phyloP scores from a whole-genome alignment of 2,888 invertebrate genomes.

The Lysandra bellargus region DNA sequence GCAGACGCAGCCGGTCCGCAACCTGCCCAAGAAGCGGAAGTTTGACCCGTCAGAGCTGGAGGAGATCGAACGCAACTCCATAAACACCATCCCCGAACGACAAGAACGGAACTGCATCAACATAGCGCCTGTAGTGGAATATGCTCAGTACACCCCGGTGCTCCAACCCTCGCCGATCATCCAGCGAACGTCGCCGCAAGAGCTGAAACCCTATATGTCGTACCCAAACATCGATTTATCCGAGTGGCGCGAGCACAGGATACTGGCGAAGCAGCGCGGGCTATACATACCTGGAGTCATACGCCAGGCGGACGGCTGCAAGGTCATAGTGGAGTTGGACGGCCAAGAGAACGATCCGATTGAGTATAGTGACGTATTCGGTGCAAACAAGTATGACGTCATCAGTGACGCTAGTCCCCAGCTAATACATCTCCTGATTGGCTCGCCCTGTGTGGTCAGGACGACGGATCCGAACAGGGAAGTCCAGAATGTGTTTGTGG shows the following conservation, averaged over 20 bases:
- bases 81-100: conserved; percentile 58
- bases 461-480: conserved; percentile 81
- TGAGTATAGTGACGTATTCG: conserved; percentile 88
- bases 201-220: conserved; percentile 69
- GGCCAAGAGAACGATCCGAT: conserved; percentile 85
- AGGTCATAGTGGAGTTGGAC: conserved; percentile 91
- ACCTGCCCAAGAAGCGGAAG: conserved; percentile 96
- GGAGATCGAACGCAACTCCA: conserved; percentile 81
- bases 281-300: conserved; percentile 94
- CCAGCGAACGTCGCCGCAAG: conserved; percentile 79
- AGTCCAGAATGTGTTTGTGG: conserved; percentile 88
- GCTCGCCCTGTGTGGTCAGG: conserved; percentile 90
- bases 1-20: conserved; percentile 81
- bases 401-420: conserved; percentile 96
- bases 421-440: conserved; percentile 88
- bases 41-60: conserved; percentile 90
- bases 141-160: conserved; percentile 46
- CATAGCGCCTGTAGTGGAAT: conserved; percentile 55
- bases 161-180: conserved; percentile 52
- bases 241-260: conserved; percentile 96
- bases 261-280: conserved; percentile 91
- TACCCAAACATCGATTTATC: conserved; percentile 89
- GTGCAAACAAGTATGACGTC: conserved; percentile 90
- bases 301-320: conserved; percentile 84
- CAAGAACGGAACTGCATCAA: conserved; percentile 42